phyloP scores from a whole-genome alignment of 1,140 invertebrate species.

The Planococcus citri region DNA sequence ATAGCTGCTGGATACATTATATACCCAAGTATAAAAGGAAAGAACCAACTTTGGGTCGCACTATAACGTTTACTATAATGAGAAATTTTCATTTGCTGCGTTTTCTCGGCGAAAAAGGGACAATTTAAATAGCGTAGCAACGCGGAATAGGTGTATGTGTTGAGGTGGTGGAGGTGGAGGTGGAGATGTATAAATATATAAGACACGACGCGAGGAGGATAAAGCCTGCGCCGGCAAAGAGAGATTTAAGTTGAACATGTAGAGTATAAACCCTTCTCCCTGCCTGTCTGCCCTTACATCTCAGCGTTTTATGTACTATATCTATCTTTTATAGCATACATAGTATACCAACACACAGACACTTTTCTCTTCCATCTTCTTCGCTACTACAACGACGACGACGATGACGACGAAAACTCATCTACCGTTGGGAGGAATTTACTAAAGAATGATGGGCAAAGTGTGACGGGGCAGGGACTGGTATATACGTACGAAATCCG shows the following conservation, averaged over 20 bases:
- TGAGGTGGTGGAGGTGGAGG: background rate
- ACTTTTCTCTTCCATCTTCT: too few relatives aligned
- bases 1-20: too few relatives aligned
- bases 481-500: background rate
- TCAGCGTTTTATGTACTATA: too few relatives aligned
- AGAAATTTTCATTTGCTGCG: conserved; percentile 13
- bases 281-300: too few relatives aligned
- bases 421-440: background rate
- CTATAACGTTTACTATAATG: background rate
- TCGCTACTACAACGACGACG: too few relatives aligned
- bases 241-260: conserved; percentile 18
- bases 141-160: background rate
- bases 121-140: conserved; percentile 16
- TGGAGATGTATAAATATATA: conserved; percentile 9
- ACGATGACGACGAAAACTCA: background rate
- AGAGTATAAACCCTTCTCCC: conserved; percentile 4
- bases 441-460: background rate
- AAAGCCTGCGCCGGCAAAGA: background rate
- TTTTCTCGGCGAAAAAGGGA: conserved; percentile 20
- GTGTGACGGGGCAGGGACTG: background rate
- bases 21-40: too few relatives aligned
- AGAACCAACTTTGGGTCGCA: background rate
- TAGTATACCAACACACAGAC: background rate
- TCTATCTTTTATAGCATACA: too few relatives aligned
- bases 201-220: background rate